Evolutionary conservation across 2,113 vertebrate genomes (phyloP), one percentile per base, ranked within the genome.

Genomic region (Nycticryphes semicollaris): DNA sequence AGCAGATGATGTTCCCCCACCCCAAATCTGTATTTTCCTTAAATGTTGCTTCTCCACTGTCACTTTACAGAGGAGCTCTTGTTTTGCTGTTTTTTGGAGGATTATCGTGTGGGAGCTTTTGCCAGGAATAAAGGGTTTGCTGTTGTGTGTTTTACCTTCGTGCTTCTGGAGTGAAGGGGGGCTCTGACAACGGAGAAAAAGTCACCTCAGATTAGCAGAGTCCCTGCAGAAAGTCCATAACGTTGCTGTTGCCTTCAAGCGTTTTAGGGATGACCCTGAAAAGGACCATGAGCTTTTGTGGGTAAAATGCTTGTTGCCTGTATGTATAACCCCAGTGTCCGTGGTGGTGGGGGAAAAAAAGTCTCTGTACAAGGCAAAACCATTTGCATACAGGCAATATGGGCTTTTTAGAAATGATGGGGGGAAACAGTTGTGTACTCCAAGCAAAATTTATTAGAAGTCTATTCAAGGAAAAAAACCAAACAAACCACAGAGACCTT

Each of bases 361-460:
- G 48, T 17, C 35, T 53, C 53, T 27, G 18, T 35, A 67, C 14
- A 27, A 84, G 37, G 28, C 23, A 23, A 54, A 79, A 37, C 31
- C 57, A 17, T 60, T n/a, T 83, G 15, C 17, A 54, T n/a, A 6
- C 2, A 62, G 37, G 9, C 16, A 35, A 24, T 35, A 35, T 68
- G 5, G 76, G 43, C 43, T 80, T 83, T 67, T 64, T 48, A 89
- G 72, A 93, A 96, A 97, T 91, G 19, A 93, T 45, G 59, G 84
- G 47, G 41, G 87, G 59, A 96, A 97, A 94, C 93, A 66, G 63
- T 92, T 66, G 74, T 95, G 92, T 98, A 98, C 89, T 98, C 96
- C 98, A 99, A 98, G 98, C 98, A 98, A 98, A 98, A 98, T 99
- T 99, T 99, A 99, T 99, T 99, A 98, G 98, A 97, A 98, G 98